These are phyloP conservation scores for Diphyllodes magnificus DNA, from an alignment of 2,113 vertebrate genomes.

Conservation along the genomic window DNA sequence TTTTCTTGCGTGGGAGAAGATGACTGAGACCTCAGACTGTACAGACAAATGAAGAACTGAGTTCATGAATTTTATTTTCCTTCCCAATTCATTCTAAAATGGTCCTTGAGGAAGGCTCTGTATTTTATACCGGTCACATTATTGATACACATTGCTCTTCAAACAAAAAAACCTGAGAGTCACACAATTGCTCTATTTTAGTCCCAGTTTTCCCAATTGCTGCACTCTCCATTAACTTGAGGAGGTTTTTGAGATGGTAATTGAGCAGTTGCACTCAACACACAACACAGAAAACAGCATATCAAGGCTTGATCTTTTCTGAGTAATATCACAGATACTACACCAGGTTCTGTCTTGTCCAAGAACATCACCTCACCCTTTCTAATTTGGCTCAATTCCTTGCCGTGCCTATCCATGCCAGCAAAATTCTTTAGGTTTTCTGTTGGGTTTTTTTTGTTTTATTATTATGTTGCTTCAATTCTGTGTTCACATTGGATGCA, in stretches of 20 bases:
- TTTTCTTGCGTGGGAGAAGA: neutral
- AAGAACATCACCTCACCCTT: neutral
- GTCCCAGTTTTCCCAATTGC: neutral
- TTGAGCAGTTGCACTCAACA: neutral
- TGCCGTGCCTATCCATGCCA: neutral
- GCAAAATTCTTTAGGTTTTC: neutral
- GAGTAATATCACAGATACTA: neutral
- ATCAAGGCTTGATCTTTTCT: neutral
- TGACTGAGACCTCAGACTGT: neutral
- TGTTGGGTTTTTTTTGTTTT: neutral
- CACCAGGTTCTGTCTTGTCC: slow-evolving; percentile 26
- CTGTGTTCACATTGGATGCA: neutral
- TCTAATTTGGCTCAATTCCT: neutral
- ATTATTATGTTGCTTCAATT: neutral
- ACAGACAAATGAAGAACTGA: neutral
- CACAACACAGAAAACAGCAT: neutral
- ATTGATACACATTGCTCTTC: neutral
- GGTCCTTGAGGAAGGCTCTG: neutral
- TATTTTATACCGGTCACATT: neutral
- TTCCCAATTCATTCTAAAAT: neutral
- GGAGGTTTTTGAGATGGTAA: neutral
- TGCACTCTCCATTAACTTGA: neutral
- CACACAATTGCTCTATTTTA: neutral
- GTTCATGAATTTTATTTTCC: neutral
- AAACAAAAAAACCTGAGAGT: neutral